Base-by-base conservation (phyloP, 2,888 invertebrate genomes). In the Sarcophaga caerulescens region DNA sequence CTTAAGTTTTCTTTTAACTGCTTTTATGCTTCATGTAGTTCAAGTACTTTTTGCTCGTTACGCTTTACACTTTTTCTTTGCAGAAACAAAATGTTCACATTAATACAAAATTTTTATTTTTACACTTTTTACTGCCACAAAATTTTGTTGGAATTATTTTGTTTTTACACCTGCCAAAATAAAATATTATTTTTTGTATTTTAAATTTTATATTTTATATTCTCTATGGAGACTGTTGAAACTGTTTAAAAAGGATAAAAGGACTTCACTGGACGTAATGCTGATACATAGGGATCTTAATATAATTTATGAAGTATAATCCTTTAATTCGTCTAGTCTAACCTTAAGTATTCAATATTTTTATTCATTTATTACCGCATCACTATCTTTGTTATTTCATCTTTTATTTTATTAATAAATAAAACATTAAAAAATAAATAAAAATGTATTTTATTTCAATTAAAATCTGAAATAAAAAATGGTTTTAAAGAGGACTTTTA, bases 1-100 rank as follows among this genome's bases (percentile, higher is more conserved):
- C 25, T 69, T 77, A 45, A 77, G 68, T 60, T 77, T 25, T 10
- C 8, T 35, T 3, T 47, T 69, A 77, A 77, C 45, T 77, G 69
- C 25, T 69, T 77, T 69, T n/a, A 68, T 60, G 69, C 68, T 77
- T 69, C 77, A 77, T 60, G 45, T 69, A 47, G 45, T 62, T 63
- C 23, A 70, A 52, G 52, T 52, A 47, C 23, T 47, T 69, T 21
- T 47, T 68, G 68, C n/a, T 62, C 4, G 57, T 77, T 60, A 77
- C 23, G 62, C 74, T 63, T 74, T 6, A 62, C 5, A n/a, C 47
- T 25, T 11, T 52, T 65, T 75, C 8, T 25, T 19, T 19, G n/a
- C 11, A 25, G 21, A n/a, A 70, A n/a, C 14, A 25, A 57, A 74
- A 44, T n/a, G 44, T 44, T 11, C 6, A n/a, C 35, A 63, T 23